phyloP scores from a whole-genome alignment of 2,888 invertebrate species.

The Pachliopta kotzebuea region DNA sequence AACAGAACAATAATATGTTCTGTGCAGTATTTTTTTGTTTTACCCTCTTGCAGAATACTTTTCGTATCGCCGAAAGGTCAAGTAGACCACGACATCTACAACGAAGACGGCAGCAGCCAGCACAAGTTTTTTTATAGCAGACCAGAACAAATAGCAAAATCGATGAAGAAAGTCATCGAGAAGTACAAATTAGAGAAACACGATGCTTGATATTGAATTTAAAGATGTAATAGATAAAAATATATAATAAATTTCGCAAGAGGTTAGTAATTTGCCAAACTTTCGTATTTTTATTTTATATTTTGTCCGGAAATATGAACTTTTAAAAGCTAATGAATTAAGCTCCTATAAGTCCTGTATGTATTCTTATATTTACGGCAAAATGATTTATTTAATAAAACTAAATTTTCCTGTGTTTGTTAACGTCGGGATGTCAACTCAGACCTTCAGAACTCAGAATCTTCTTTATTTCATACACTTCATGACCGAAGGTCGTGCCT shows the following conservation, averaged over 20 bases:
- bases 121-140: constrained; percentile 80
- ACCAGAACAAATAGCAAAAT: constrained; percentile 72
- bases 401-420: too few species aligned
- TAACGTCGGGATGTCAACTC: too few species aligned
- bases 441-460: too few species aligned
- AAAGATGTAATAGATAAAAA: constrained; percentile 2
- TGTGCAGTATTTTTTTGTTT: background rate
- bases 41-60: constrained; percentile 71
- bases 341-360: too few species aligned
- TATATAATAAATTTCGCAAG: background rate
- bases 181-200: constrained; percentile 59
- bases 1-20: too few species aligned
- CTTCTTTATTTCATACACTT: too few species aligned
- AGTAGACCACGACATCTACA: constrained; percentile 77
- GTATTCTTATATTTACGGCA: too few species aligned
- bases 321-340: too few species aligned
- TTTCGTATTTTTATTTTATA: too few species aligned
- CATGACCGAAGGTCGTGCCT: too few species aligned
- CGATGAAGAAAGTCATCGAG: constrained; percentile 70
- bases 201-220: constrained; percentile 47
- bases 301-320: too few species aligned
- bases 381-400: too few species aligned
- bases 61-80: constrained; percentile 81
- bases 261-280: background rate
- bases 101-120: constrained; percentile 79